Evolutionary conservation across 2,888 invertebrate genomes (phyloP).

Genomic region (Drosophila prostipennis): DNA sequence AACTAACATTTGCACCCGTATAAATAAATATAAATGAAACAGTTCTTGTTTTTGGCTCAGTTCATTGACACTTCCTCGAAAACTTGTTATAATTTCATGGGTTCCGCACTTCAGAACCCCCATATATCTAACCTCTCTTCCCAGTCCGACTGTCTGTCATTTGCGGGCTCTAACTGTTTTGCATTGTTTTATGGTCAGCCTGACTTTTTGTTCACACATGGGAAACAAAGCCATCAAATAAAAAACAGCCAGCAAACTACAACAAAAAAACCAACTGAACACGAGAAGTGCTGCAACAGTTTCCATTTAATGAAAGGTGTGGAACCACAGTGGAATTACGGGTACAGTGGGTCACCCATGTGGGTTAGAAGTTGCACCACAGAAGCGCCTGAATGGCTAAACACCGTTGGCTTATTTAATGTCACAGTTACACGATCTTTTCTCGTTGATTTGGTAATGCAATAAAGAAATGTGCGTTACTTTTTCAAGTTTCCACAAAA

Average conservation of each 20-base stretch:
- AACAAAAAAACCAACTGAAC: conserved; percentile 14
- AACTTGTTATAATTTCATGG: conserved; percentile 65
- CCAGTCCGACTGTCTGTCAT: conserved; percentile 38
- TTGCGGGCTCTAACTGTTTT: conserved; percentile 76
- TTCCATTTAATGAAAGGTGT: conserved; percentile 73
- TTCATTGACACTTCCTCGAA: conserved; percentile 71
- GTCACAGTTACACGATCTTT: conserved; percentile 43
- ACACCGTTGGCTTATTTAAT: conserved; percentile 59
- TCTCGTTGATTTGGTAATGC: conserved; percentile 26
- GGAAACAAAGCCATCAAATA: conserved; percentile 61
- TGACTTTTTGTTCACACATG: conserved; percentile 68
- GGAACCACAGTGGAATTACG: conserved; percentile 33
- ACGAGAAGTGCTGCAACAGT: conserved; percentile 70
- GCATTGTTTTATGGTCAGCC: conserved; percentile 78
- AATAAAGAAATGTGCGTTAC: conserved; percentile 14
- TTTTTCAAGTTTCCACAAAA: background rate
- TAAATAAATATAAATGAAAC: background rate
- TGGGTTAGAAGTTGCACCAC: conserved; percentile 52
- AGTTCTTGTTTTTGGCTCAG: conserved; percentile 47
- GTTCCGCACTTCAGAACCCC: conserved; percentile 11
- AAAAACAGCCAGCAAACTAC: conserved; percentile 24
- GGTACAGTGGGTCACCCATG: conserved; percentile 47
- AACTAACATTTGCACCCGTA: conserved; percentile 29
- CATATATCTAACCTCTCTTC: conserved; percentile 11
- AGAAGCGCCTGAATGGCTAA: background rate